phyloP scores from a whole-genome alignment of 2,888 invertebrate species.

The Apeira syringaria region DNA sequence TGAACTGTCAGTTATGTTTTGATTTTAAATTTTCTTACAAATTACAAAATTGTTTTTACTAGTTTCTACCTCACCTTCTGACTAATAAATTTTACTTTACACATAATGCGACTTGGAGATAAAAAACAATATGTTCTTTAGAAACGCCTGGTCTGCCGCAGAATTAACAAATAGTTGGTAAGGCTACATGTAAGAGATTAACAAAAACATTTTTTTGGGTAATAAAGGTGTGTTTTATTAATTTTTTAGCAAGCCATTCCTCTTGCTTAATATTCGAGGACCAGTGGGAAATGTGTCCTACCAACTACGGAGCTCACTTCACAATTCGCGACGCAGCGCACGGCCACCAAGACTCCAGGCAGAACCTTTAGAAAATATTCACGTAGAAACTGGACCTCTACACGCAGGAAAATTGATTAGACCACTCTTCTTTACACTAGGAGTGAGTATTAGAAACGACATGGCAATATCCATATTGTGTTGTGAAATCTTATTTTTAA shows the following conservation, averaged over 20 bases:
- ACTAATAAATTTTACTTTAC: conserved; percentile 4
- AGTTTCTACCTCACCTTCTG: no score
- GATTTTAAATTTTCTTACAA: conserved; percentile 42
- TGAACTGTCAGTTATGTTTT: conserved; percentile 12
- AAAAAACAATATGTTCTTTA: conserved; percentile 60
- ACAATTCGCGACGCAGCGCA: conserved; percentile 52
- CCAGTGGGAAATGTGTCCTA: conserved; percentile 41
- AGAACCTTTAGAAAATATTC: conserved; percentile 67
- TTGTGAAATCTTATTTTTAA: no score
- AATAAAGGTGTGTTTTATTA: conserved; percentile 1
- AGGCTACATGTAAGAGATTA: conserved; percentile 22
- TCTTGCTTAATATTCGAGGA: conserved; percentile 42
- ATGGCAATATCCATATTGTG: no score
- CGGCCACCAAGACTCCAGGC: conserved; percentile 50
- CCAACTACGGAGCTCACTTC: conserved; percentile 62
- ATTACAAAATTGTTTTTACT: no score
- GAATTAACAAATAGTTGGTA: conserved; percentile 67
- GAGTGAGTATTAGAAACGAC: conserved; percentile 83
- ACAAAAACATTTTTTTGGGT: no score
- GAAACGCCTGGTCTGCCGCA: conserved; percentile 65
- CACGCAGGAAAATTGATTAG: conserved; percentile 77
- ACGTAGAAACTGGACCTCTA: conserved; percentile 68
- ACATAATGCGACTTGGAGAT: conserved; percentile 50
- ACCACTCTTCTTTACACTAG: conserved; percentile 86
- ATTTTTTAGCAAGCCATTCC: conserved; percentile 45